phyloP scores from a whole-genome alignment of 2,888 invertebrate species.

The Idaea aversata region DNA sequence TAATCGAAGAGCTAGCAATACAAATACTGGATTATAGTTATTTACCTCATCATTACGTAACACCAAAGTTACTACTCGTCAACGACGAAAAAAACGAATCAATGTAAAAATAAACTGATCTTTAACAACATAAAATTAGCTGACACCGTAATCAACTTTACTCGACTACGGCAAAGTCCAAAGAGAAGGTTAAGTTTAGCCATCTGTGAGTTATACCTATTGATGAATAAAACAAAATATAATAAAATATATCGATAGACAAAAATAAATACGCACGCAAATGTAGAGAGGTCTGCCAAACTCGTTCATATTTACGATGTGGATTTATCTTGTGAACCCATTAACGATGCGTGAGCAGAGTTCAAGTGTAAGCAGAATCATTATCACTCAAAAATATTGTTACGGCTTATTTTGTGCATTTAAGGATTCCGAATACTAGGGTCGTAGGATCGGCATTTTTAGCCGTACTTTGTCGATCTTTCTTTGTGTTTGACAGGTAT shows the following conservation, averaged over 20 bases:
- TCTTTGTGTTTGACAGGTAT: too few relatives aligned
- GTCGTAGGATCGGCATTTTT: too few relatives aligned
- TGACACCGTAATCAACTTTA: not conserved
- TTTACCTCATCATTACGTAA: not conserved
- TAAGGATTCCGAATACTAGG: too few relatives aligned
- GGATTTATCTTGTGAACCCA: conserved; percentile 22
- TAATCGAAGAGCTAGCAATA: not conserved
- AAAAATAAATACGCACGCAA: conserved; percentile 20
- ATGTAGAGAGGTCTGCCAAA: conserved; percentile 17
- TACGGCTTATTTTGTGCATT: not conserved
- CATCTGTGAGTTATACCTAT: not conserved
- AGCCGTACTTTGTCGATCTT: too few relatives aligned
- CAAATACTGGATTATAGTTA: not conserved
- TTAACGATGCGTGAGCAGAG: conserved; percentile 6
- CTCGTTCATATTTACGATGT: conserved; percentile 21
- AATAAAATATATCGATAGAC: conserved; percentile 13
- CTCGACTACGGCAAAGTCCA: too few relatives aligned
- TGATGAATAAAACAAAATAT: conserved; percentile 4
- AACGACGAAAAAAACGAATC: not conserved
- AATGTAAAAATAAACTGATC: not conserved
- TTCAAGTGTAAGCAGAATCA: conserved; percentile 17
- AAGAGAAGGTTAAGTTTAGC: not conserved
- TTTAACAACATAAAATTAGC: not conserved
- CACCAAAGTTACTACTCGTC: not conserved
- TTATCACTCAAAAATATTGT: conserved; percentile 4